These are phyloP conservation scores for Athalia cordata DNA, from an alignment of 2,888 invertebrate genomes.

Conservation along the genomic window DNA sequence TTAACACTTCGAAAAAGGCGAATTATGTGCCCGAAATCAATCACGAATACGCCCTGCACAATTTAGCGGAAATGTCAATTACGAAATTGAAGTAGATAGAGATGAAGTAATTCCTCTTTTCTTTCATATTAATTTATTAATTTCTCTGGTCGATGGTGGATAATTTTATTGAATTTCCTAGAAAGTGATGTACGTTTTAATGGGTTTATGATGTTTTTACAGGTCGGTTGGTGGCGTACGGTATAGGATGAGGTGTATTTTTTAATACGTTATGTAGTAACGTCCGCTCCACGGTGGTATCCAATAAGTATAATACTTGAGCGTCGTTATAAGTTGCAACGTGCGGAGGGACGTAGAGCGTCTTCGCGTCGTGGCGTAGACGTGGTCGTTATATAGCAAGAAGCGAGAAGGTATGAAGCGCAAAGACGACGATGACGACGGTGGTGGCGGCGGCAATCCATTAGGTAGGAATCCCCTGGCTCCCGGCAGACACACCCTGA, in stretches of 20 bases:
- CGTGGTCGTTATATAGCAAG: neutral
- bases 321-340: constrained; percentile 27
- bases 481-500: constrained; percentile 69
- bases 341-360: neutral
- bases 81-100: no score
- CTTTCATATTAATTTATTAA: no score
- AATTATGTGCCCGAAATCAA: neutral
- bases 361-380: constrained; percentile 1
- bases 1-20: neutral
- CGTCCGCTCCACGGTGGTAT: neutral
- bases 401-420: neutral
- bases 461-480: constrained; percentile 69
- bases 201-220: neutral
- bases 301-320: constrained; percentile 26
- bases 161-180: neutral
- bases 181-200: neutral
- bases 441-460: constrained; percentile 61
- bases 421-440: constrained; percentile 26
- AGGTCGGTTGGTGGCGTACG: neutral
- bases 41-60: neutral
- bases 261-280: no score
- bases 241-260: no score
- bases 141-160: neutral
- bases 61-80: no score
- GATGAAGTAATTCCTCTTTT: no score